These are phyloP conservation scores for Drosophila quinaria DNA, from an alignment of 2,888 invertebrate genomes.

Conservation along the genomic window DNA sequence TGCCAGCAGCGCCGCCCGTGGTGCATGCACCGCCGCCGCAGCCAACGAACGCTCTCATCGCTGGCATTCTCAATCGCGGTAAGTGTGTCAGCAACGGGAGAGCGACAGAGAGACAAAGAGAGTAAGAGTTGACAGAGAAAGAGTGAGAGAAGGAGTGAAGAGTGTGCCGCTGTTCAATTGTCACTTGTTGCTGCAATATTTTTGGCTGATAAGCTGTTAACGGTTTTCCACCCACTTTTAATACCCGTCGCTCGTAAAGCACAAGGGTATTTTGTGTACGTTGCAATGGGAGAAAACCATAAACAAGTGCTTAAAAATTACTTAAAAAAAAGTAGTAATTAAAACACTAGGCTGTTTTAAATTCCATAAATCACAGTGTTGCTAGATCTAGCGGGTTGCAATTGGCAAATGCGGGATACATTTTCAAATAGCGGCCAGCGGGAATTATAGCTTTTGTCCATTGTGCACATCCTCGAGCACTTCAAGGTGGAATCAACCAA, in stretches of 20 bases:
- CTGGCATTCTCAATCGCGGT: slow-evolving; percentile 76
- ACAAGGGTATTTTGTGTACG: neutral
- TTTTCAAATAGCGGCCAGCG: too few species aligned
- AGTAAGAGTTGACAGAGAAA: neutral
- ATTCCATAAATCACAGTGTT: too few species aligned
- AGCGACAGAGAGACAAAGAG: slow-evolving; percentile 1
- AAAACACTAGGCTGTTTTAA: too few species aligned
- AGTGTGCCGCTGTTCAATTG: slow-evolving; percentile 11
- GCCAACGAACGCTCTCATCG: slow-evolving; percentile 62
- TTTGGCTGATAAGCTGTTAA: slow-evolving; percentile 48
- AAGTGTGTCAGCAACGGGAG: slow-evolving; percentile 65
- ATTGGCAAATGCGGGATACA: too few species aligned
- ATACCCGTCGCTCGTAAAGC: neutral
- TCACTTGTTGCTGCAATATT: slow-evolving; percentile 47
- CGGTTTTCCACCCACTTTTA: slow-evolving; percentile 12
- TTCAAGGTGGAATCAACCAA: too few species aligned
- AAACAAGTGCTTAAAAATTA: too few species aligned
- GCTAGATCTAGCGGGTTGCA: too few species aligned
- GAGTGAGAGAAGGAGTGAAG: slow-evolving; percentile 12
- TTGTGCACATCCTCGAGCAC: too few species aligned
- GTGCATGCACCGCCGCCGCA: slow-evolving; percentile 70
- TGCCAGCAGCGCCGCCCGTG: slow-evolving; percentile 88
- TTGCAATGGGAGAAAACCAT: neutral
- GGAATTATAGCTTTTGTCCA: too few species aligned
- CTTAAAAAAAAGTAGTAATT: too few species aligned